phyloP scores from a whole-genome alignment of 2,113 vertebrate species.

The Leucosticte australis region DNA sequence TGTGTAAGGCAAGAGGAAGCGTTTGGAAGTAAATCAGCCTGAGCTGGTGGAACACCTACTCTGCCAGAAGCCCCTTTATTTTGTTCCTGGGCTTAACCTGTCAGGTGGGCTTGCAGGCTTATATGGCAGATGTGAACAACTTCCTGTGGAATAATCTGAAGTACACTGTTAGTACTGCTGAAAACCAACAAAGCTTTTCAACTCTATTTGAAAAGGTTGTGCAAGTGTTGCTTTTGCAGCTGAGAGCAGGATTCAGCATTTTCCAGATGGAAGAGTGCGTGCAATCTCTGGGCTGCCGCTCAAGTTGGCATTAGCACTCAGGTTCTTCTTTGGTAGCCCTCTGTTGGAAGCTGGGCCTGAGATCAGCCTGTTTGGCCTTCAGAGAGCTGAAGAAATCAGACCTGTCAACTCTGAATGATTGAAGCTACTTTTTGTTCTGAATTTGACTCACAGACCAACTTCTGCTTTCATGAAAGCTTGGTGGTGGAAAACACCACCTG shows the following conservation, averaged over 20 bases:
- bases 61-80: neutral
- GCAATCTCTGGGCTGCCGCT: neutral
- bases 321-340: neutral
- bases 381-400: neutral
- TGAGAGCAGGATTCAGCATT: neutral
- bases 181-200: neutral
- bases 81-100: neutral
- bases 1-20: neutral
- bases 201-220: neutral
- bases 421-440: neutral
- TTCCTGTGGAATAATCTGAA: neutral
- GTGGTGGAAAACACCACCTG: neutral
- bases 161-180: neutral
- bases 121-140: neutral
- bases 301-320: neutral
- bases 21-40: neutral
- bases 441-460: neutral
- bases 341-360: neutral
- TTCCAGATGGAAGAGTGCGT: neutral
- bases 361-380: neutral
- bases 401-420: neutral
- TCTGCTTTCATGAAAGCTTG: neutral
- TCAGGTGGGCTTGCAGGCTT: neutral
- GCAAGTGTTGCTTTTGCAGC: neutral
- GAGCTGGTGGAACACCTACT: neutral